Base-by-base conservation (phyloP, 2,113 vertebrate genomes). In the Rhegmatorhina hoffmannsi region DNA sequence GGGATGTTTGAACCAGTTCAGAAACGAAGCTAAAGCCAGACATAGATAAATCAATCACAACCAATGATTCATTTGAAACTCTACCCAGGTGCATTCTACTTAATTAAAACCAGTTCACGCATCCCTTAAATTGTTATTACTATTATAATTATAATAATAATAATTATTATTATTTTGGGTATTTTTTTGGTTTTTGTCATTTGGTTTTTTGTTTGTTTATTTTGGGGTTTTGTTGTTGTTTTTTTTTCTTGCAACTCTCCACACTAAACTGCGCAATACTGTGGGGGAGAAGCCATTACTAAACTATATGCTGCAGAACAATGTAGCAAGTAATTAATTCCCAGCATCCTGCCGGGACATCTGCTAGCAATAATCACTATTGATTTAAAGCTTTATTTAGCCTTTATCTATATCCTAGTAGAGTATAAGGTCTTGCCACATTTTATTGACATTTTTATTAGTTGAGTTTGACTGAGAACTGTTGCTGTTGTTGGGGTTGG, bases 361-460 rank as follows among this genome's bases (percentile, higher is more conserved):
- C 93, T 93, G 97, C 97, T 97, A 98, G 98, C 98, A 98, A 98
- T 98, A 98, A 98, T 98, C 98, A 98, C 98, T 98, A 98, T 98
- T 97, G 98, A 99, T 98, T 98, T 98, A 98, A 99, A 99, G 99
- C 99, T 99, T 99, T 99, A 99, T 95, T 97, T 98, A 98, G 98
- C 96, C 98, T 96, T 97, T 98, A 96, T 98, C 98, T 98, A 94
- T 97, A 96, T 98, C 97, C 84, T 97, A 96, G 89, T 98, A 97
- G 98, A 98, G 96, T 89, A 91, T 97, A 97, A 98, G 98, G 97
- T 98, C 97, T 98, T 97, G 97, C 98, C 98, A 98, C 97, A 94
- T 97, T 98, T 98, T 97, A 97, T 97, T 98, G 95, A 98, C 95
- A 94, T 98, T 98, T 96, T 98, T 98, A 98, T 97, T 98, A 98